Percentiles rank a stretch among this genome's conserved stretches.
phyloP scores from a whole-genome alignment of 2,888 invertebrate species.

The Caenorhabditis virilis region DNA sequence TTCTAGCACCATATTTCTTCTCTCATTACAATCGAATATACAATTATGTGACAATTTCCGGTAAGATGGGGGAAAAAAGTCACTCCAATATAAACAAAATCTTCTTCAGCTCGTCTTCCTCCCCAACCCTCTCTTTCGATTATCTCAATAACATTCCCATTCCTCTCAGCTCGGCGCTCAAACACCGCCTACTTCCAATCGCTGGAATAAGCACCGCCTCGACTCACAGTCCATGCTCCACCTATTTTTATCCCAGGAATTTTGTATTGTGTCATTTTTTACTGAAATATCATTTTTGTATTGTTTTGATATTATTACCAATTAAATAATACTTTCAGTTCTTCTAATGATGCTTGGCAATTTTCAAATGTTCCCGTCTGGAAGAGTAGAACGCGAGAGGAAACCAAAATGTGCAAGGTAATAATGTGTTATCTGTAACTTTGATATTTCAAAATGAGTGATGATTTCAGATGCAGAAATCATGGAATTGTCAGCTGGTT shows the following conservation, averaged over 20 bases:
- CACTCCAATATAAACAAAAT: neutral
- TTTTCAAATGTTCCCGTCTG: constrained; percentile 40
- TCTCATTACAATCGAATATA: constrained; percentile 21
- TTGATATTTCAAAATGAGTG: neutral
- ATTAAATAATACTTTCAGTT: too few species aligned
- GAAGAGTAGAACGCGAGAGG: constrained; percentile 49
- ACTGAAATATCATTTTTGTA: constrained; percentile 11
- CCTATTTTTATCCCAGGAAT: too few species aligned
- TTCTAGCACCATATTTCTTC: neutral
- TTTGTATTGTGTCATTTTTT: too few species aligned
- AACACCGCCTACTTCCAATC: neutral
- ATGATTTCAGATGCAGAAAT: constrained; percentile 81
- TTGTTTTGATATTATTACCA: too few species aligned
- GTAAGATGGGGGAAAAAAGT: constrained; percentile 7
- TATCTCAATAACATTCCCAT: constrained; percentile 20
- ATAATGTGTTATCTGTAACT: neutral
- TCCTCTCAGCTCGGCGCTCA: too few species aligned
- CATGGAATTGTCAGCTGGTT: constrained; percentile 94
- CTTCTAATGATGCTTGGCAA: constrained; percentile 37
- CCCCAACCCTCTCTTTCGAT: neutral
- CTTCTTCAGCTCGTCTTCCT: neutral
- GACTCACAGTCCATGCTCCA: constrained; percentile 16
- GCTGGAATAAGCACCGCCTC: constrained; percentile 10
- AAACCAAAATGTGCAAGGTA: constrained; percentile 55
- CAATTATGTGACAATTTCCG: constrained; percentile 46